Base-by-base conservation (phyloP, 2,113 vertebrate genomes). In the Picathartes gymnocephalus region DNA sequence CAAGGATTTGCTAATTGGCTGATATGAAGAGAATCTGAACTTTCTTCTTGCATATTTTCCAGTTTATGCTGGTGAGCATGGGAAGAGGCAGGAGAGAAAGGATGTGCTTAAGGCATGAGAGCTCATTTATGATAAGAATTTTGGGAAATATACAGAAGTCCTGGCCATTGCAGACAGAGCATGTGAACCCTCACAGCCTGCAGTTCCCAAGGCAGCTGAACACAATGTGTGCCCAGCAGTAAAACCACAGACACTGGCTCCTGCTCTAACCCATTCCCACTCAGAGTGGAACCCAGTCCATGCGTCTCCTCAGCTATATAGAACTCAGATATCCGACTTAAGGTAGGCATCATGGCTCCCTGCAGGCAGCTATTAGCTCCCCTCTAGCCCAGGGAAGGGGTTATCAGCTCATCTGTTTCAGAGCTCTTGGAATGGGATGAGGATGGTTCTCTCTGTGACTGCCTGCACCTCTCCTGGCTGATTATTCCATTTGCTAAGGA, bases 161-260 rank as follows among this genome's bases (percentile, higher is more conserved):
- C 14, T 48, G 28, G 12, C 48, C 58, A 7, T 80, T 25, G 28
- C 28, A 2, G 13, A 11, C 21, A 76, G 15, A 79, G 51, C 61
- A 37, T 7, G 7, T 31, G 27, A 50, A 14, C 1, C 23, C 42
- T n/a, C 0, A 0, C 18, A 81, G 53, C 30, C 58, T 44, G 23
- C 1, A 4, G 8, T 7, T 69, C 68, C 35, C 62, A 30, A 39
- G 15, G 66, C 42, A 90, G 50, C 33, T 8, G 1, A 58, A 58
- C 39, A 39, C 0, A 0, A 12, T 9, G 5, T 12, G 51, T 37
- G 45, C 9, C 11, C 54, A 45, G 64, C n/a, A 73, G n/a, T 14
- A 42, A 50, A 53, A 50, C n/a, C 21, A 24, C 3, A 1, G 45
- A 27, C 27, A 1, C 15, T 20, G 48, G 7, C 21, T 73, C 24